Evolutionary conservation across 1,140 invertebrate genomes (phyloP), one percentile per base, ranked within the genome.

Genomic region (Agrypnia vestita): DNA sequence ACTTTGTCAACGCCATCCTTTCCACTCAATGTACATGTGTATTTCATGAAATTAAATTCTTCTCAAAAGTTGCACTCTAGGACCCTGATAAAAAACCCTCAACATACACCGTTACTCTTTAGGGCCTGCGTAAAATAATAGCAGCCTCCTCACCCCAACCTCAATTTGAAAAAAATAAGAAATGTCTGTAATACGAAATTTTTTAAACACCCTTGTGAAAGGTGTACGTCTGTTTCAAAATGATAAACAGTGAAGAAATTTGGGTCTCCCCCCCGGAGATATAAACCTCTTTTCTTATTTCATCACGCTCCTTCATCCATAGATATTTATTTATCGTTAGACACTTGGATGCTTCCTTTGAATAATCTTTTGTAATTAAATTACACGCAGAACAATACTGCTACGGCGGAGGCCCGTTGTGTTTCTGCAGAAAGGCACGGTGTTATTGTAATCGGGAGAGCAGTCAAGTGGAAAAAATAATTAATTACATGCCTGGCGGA

Each of bases 351-450:
- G 82, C 82, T 83, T 79, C 76, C 82, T 83, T 83, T 83, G 82
- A 83, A 83, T 83, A 83, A 83, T 83, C 82, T 83, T 83, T 83
- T 83, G 82, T 83, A 83, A 83, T 83, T 83, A 83, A 80, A 83
- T 83, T 83, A 83, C 71, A 78, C 79, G 71, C 76, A 71, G 82
- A 83, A 83, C 82, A 83, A 83, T 83, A 83, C 76, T 53, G 73
- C 43, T 62, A n/a, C 49, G 15, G 47, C 19, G 17, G 49, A 21
- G 62, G 0, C 49, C 64, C 51, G 55, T 78, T 78, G 76, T 78
- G 25, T 43, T 13, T 43, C 17, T 15, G 15, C 17, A 59, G 77
- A 73, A 71, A 76, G 59, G 56, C 49, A 17, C 79, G 78, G 77
- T 80, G 80, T 61, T 56, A 82, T 82, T 67, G 69, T 76, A 82